These are phyloP conservation scores for Pipistrellus nathusii DNA, from an alignment of 2,797 vertebrate species.

Conservation along the genomic window DNA sequence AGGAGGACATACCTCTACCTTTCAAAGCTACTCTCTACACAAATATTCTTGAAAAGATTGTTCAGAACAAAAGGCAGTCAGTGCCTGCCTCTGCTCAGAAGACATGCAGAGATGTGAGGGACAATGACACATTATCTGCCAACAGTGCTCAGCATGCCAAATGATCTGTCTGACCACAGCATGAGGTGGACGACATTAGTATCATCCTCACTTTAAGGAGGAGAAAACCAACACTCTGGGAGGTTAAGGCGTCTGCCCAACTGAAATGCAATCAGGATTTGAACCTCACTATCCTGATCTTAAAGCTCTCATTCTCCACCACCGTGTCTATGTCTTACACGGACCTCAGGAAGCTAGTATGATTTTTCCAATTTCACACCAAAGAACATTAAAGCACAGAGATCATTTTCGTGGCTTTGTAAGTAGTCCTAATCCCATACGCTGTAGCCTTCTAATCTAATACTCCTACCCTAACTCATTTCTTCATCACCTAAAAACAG, in stretches of 20 bases:
- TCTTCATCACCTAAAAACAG: background rate
- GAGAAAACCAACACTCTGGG: background rate
- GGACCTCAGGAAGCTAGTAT: background rate
- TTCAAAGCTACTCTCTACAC: background rate
- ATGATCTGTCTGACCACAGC: background rate
- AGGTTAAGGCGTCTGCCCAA: background rate
- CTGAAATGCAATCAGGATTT: background rate
- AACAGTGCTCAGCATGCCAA: background rate
- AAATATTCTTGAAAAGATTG: background rate
- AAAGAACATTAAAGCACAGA: background rate
- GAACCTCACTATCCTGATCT: background rate
- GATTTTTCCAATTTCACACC: background rate
- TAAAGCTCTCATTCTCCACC: background rate
- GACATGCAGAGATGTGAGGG: background rate
- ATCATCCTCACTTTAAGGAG: background rate
- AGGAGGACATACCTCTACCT: background rate
- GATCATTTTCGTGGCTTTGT: background rate
- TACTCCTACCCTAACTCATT: background rate
- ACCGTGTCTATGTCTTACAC: background rate
- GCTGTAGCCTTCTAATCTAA: background rate
- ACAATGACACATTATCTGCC: background rate
- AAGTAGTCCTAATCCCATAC: background rate
- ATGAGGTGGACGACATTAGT: background rate
- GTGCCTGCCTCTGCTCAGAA: background rate
- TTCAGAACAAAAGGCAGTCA: background rate